Evolutionary conservation across 1,140 invertebrate species (phyloP), one percentile per base, ranked within the genome.

Genomic region (Caerostris darwini): DNA sequence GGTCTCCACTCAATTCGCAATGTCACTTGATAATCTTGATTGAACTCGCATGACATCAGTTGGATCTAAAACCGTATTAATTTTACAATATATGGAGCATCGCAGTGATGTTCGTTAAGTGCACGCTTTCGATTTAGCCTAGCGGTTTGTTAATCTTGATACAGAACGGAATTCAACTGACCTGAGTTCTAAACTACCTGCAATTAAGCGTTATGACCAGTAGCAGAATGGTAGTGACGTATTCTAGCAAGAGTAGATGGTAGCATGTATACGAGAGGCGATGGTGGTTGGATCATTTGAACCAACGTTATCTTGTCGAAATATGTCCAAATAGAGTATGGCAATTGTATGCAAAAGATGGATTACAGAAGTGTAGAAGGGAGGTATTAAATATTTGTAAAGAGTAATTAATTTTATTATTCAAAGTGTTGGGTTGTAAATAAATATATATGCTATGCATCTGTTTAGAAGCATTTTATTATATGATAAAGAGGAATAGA

Each of bases 81-180:
- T 92, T 92, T 81, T 34, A 92, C 77, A 92, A 67, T 57, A 92
- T 92, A 64, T 67, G 50, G 71, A 54, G 58, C 90, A 59, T 64
- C 34, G 58, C 7, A 58, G 17, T 61, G 71, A 7, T 77, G 19
- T 34, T 54, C n/a, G 50, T 56, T 92, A 92, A 92, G 59, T 83
- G 90, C 61, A 12, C 5, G 56, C 90, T 64, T 82, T 56, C 71
- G 17, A 34, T 77, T 90, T 69, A 50, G n/a, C 54, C 53, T 54
- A 54, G 77, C 57, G 57, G 81, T 64, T 61, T 92, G 90, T 92
- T 92, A 92, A 67, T 85, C 77, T 92, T 64, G 85, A 92, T 92
- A 85, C 59, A 61, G 90, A n/a, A 12, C 53, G 77, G 77, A 92
- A 92, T 61, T 85, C 67, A 91, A 91, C 69, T 81, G 89, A 50